Evolutionary conservation across 2,797 vertebrate species (phyloP).

Genomic region (Poeciliopsis paucimaculata): DNA sequence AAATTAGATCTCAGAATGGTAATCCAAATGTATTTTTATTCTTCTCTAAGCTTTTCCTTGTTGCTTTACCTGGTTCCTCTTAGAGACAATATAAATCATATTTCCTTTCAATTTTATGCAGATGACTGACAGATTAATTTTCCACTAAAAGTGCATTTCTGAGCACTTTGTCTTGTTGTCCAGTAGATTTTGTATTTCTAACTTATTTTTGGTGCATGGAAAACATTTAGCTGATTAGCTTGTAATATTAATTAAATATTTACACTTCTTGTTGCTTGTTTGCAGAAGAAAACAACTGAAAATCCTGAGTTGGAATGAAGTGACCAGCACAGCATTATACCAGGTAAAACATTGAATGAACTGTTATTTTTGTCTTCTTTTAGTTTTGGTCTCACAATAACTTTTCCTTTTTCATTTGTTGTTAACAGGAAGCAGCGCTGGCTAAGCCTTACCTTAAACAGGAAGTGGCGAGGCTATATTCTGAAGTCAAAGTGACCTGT

Average conservation of each 20-base stretch:
- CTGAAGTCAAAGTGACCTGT: background rate
- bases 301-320: background rate
- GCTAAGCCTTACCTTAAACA: background rate
- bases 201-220: background rate
- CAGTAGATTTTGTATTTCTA: background rate
- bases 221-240: background rate
- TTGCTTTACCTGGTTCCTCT: too few relatives aligned
- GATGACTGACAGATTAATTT: background rate
- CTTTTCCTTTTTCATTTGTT: background rate
- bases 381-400: background rate
- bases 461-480: background rate
- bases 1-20: too few relatives aligned
- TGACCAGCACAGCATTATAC: background rate
- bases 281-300: background rate
- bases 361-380: background rate
- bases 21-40: background rate
- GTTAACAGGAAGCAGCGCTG: background rate
- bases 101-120: background rate
- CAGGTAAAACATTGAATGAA: background rate
- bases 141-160: background rate
- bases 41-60: too few relatives aligned
- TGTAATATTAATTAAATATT: background rate
- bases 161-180: background rate
- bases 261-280: background rate
- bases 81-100: too few relatives aligned